Evolutionary conservation across 2,113 vertebrate species (phyloP).

Genomic region (Festucalex cinctus): DNA sequence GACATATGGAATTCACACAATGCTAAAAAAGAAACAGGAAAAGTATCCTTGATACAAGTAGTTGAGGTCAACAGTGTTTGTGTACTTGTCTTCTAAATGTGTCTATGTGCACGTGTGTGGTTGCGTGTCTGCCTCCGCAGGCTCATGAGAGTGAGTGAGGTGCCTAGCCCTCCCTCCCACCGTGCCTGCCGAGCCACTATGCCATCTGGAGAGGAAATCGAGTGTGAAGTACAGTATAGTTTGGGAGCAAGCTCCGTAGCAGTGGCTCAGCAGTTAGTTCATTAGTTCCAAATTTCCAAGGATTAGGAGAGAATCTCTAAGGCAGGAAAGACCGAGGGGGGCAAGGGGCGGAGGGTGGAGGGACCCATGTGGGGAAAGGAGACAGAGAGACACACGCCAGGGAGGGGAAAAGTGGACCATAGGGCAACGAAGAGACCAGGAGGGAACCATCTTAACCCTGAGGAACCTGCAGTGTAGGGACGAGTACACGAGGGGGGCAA

Average conservation of each 20-base stretch:
- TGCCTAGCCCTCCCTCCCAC: constrained; percentile 76
- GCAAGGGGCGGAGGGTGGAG: constrained; percentile 47
- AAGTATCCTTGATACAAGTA: background rate
- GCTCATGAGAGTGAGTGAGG: constrained; percentile 72
- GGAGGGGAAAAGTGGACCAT: constrained; percentile 69
- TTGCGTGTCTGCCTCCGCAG: constrained; percentile 35
- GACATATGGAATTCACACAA: constrained; percentile 53
- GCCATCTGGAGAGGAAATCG: constrained; percentile 99
- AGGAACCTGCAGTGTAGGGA: constrained; percentile 45
- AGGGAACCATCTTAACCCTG: constrained; percentile 70
- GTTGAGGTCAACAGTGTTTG: background rate
- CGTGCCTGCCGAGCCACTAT: constrained; percentile 82
- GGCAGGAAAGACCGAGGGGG: constrained; percentile 79
- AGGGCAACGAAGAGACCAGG: constrained; percentile 59
- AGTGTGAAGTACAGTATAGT: constrained; percentile 99
- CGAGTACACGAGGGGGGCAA: constrained; percentile 35
- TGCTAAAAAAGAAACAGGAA: background rate
- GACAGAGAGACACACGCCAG: constrained; percentile 61
- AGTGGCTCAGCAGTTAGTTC: constrained; percentile 97
- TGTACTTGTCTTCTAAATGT: constrained; percentile 5
- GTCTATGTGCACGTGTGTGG: constrained; percentile 31
- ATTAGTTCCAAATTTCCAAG: constrained; percentile 98
- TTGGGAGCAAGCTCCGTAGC: constrained; percentile 96
- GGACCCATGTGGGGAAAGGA: constrained; percentile 73
- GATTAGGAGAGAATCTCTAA: constrained; percentile 90